Base-by-base conservation (phyloP, 2,113 vertebrate species). In the Oncorhynchus tshawytscha region DNA sequence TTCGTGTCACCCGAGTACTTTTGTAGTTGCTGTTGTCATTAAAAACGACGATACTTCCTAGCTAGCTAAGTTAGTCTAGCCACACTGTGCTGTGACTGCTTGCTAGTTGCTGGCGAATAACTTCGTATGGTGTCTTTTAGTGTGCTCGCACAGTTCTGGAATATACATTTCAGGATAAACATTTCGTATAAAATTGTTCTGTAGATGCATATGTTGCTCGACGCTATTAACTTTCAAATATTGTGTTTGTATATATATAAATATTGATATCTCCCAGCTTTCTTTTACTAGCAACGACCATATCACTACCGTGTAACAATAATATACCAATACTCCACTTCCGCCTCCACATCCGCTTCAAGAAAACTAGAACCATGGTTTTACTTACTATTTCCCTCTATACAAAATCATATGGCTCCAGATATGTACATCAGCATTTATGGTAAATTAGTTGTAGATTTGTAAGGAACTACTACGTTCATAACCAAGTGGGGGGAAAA, bases 1-100 rank as follows among this genome's bases (percentile, higher is more conserved):
- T 71, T 71, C 71, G 71, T 60, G 18, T 59, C 49, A 24, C 29
- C 22, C 49, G 71, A 34, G 27, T 62, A 72, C n/a, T 62, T 62
- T 62, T 62, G 0, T n/a, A 4, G 49, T 2, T 57, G 54, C 54
- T 16, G 16, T 57, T 57, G 29, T 39, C 49, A 48, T 71, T 57
- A 72, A 22, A 60, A 24, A 9, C 59, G 71, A 12, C 16, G 31
- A 72, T n/a, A 59, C 16, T 62, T 34, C 18, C 71, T 72, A 62
- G 1, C 54, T 54, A 54, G 51, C 51, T 54, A 54, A 22, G 24
- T 11, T 62, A 62, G 59, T n/a, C 16, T 24, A 22, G 59, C 54
- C 20, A 57, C 54, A 7, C 13, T 6, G 5, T 22, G 18, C 59
- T 62, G 59, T 60, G 12, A 22, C 59, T 62, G n/a, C 6, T 9